phyloP scores from a whole-genome alignment of 2,888 invertebrate species.

The Stomorhina lunata region DNA sequence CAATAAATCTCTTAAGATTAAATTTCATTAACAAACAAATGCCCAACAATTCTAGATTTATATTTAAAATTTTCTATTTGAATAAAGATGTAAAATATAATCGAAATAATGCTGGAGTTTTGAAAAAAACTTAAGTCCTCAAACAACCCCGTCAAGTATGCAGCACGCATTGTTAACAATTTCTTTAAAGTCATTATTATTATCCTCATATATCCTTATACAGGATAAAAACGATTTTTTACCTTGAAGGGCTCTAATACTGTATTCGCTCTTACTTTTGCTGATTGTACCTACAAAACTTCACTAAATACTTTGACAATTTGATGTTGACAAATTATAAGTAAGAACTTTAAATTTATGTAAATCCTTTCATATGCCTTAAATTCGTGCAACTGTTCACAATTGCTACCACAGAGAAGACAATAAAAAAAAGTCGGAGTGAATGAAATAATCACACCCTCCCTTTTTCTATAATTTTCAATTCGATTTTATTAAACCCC shows the following conservation, averaged over 20 bases:
- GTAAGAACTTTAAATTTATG: constrained; percentile 59
- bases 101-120: not conserved
- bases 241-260: constrained; percentile 12
- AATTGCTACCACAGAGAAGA: constrained; percentile 29
- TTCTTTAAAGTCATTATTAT: not conserved
- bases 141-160: constrained; percentile 28
- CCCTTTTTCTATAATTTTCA: not conserved
- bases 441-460: constrained; percentile 45
- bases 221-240: not conserved
- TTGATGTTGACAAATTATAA: constrained; percentile 59
- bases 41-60: constrained; percentile 1
- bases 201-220: no score
- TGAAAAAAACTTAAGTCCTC: not conserved
- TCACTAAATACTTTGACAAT: constrained; percentile 20
- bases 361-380: constrained; percentile 54
- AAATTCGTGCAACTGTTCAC: constrained; percentile 60
- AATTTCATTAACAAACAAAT: constrained; percentile 45
- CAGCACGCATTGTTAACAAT: not conserved
- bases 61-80: constrained; percentile 28
- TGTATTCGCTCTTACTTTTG: not conserved
- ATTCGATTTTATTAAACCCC: constrained; percentile 26
- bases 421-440: constrained; percentile 6
- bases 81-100: not conserved
- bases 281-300: not conserved
- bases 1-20: constrained; percentile 34